A percentile compares a stretch with the other conserved stretches of the same genome.
phyloP scores from a whole-genome alignment of 2,797 vertebrate genomes.

The Rhinella marina region DNA sequence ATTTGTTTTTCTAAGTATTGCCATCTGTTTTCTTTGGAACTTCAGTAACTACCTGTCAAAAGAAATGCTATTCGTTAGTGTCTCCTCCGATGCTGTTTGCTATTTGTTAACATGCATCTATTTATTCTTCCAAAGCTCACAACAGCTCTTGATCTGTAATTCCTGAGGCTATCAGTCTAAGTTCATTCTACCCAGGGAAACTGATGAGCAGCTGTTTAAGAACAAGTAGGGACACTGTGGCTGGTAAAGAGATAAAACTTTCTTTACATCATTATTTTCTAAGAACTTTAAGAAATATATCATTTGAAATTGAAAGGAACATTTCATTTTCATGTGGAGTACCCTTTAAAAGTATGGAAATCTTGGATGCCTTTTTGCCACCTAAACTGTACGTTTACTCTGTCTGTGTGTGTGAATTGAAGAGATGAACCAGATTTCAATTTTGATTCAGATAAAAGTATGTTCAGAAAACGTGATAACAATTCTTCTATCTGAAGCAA shows the following conservation, averaged over 20 bases:
- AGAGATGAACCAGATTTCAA: conserved; percentile 21
- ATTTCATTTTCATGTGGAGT: neutral
- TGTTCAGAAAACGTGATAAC: conserved; percentile 5
- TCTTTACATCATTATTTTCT: conserved; percentile 23
- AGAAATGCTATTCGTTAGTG: neutral
- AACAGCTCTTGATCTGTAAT: conserved; percentile 16
- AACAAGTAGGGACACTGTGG: neutral
- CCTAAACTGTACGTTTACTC: conserved; percentile 21
- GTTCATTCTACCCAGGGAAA: conserved; percentile 21
- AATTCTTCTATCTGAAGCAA: conserved; percentile 22
- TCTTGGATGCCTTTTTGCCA: neutral
- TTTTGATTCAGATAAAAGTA: conserved; percentile 20
- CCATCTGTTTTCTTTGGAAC: neutral
- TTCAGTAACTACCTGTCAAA: neutral
- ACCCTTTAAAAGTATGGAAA: conserved; percentile 6
- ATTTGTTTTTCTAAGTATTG: neutral
- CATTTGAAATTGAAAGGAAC: neutral
- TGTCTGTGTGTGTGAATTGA: neutral
- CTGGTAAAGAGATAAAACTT: neutral
- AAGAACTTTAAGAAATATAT: conserved; percentile 1
- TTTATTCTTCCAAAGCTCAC: conserved; percentile 15
- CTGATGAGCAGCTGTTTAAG: conserved; percentile 33
- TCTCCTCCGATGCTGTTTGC: neutral
- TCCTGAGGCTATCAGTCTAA: conserved; percentile 29
- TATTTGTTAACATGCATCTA: conserved; percentile 12